These are phyloP conservation scores for Tribolium castaneum DNA, from an alignment of 1,140 invertebrate species.

Conservation along the genomic window DNA sequence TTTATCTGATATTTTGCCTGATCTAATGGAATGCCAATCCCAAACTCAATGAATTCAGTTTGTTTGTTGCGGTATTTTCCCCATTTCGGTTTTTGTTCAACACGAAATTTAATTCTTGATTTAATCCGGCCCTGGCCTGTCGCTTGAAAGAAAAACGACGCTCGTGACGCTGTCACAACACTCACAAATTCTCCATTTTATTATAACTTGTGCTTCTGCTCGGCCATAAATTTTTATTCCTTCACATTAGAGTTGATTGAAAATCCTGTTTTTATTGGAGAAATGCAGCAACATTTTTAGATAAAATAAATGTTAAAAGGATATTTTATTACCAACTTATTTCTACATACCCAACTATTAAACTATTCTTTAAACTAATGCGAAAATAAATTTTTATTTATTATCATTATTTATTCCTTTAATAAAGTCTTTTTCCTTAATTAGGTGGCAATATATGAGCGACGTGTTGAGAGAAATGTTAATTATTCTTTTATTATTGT, in stretches of 20 bases:
- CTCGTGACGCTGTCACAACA: conserved; percentile 22
- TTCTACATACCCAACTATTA: background rate
- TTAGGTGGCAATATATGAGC: background rate
- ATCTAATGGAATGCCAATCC: no score
- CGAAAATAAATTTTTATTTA: background rate
- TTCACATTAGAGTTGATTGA: background rate
- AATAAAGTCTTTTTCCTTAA: background rate
- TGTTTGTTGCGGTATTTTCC: no score
- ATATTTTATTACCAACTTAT: background rate
- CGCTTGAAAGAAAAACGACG: background rate
- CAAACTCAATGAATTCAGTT: no score
- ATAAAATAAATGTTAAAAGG: background rate
- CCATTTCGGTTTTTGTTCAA: no score
- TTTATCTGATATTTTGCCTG: no score
- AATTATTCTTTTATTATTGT: background rate
- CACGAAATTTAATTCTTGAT: no score
- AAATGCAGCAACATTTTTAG: background rate
- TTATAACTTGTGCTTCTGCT: background rate
- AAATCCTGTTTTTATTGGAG: background rate
- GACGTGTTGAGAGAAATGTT: conserved; percentile 9
- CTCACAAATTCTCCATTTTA: background rate
- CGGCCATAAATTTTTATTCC: background rate
- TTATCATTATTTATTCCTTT: background rate
- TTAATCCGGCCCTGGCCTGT: background rate
- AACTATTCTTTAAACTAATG: no score